Evolutionary conservation across 2,888 invertebrate genomes (phyloP).

Genomic region (Leptura quadrifasciata): DNA sequence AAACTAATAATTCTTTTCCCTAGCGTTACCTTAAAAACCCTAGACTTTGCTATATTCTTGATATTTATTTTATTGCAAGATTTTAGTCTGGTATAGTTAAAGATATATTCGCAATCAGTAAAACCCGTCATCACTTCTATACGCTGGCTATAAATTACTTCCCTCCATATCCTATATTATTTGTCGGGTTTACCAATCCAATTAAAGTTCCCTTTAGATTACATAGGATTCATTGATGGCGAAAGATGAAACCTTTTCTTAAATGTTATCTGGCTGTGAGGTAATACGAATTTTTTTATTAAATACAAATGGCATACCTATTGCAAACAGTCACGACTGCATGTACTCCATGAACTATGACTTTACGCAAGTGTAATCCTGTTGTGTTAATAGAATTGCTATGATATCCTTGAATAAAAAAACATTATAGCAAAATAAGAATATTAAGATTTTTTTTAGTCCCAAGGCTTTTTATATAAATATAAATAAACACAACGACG

Average conservation of each 20-base stretch:
- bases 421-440: background rate
- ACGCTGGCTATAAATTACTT: no score
- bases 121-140: no score
- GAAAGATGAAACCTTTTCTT: constrained; percentile 21
- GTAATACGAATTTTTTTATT: background rate
- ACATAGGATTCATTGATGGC: background rate
- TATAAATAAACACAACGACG: background rate
- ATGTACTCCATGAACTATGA: constrained; percentile 32
- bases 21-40: no score
- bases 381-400: background rate
- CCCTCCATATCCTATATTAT: no score
- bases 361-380: constrained; percentile 17
- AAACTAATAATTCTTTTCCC: no score
- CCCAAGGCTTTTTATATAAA: background rate
- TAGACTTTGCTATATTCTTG: no score
- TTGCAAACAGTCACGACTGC: constrained; percentile 25
- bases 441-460: background rate
- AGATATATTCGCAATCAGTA: no score
- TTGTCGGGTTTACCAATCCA: no score
- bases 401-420: background rate
- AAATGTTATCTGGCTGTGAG: constrained; percentile 16
- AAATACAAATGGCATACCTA: background rate
- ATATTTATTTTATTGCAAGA: no score
- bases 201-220: background rate
- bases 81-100: no score